Percentiles rank a stretch among this genome's conserved stretches.
Evolutionary conservation across 2,888 invertebrate genomes (phyloP).

Genomic region (Phengaris alcon): DNA sequence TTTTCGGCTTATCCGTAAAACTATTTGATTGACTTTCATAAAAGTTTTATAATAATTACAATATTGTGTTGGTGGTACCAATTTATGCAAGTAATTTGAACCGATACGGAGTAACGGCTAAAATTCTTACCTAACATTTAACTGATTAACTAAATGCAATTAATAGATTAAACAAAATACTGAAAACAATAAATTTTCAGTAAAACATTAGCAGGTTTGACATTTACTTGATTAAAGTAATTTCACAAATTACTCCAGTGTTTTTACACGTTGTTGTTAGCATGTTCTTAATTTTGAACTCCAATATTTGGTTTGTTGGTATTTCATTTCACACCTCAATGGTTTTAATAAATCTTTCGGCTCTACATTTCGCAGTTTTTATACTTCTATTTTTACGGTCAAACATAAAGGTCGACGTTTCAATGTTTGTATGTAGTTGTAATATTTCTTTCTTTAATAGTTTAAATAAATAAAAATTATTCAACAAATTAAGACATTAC

Average conservation of each 20-base stretch:
- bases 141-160: too few species aligned
- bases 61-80: too few species aligned
- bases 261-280: background rate
- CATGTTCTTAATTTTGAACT: background rate
- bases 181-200: background rate
- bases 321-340: slow-evolving; percentile 19
- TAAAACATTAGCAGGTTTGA: background rate
- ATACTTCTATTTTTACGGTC: background rate
- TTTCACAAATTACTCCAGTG: background rate
- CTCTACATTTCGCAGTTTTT: background rate
- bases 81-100: too few species aligned
- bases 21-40: too few species aligned
- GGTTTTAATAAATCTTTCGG: slow-evolving; percentile 21
- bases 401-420: background rate
- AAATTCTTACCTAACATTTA: too few species aligned
- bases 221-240: slow-evolving; percentile 5
- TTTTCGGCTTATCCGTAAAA: too few species aligned
- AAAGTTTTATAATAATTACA: too few species aligned
- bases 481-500: too few species aligned
- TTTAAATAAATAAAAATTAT: too few species aligned
- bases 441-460: background rate
- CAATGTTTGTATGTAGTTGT: too few species aligned
- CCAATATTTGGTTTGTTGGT: slow-evolving; percentile 16
- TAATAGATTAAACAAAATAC: background rate
- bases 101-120: too few species aligned